Percentiles rank a stretch among this genome's conserved stretches.
These are phyloP conservation scores for Acropternis orthonyx DNA, from an alignment of 2,797 vertebrate genomes.

Conservation along the genomic window DNA sequence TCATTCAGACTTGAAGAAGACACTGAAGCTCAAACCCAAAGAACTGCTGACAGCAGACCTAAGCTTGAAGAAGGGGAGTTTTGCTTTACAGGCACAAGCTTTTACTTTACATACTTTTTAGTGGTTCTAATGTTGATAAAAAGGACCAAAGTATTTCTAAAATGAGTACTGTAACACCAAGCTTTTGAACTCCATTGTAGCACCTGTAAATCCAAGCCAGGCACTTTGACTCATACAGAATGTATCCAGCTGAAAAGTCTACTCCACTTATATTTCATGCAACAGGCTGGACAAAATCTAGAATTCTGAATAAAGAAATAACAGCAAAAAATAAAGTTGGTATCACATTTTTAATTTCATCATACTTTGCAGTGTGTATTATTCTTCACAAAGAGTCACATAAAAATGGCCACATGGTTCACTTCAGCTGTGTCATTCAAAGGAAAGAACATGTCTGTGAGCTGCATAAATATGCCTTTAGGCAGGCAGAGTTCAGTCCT, in stretches of 20 bases:
- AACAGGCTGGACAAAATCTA: neutral
- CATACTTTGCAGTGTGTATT: neutral
- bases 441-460: neutral
- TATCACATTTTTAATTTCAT: neutral
- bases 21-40: neutral
- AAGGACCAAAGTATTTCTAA: neutral
- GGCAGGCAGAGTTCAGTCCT: neutral
- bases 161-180: neutral
- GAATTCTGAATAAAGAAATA: neutral
- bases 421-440: neutral
- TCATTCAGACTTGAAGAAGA: neutral
- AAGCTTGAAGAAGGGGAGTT: neutral
- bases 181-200: neutral
- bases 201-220: neutral
- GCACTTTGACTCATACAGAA: neutral
- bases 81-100: neutral
- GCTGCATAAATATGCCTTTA: neutral
- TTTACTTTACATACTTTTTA: neutral
- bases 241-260: neutral
- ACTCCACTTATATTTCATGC: neutral
- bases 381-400: neutral
- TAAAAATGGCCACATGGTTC: neutral
- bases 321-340: neutral
- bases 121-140: neutral
- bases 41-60: neutral